A percentile compares a stretch with the other conserved stretches of the same genome.
Evolutionary conservation across 2,113 vertebrate species (phyloP).

Genomic region (Paradoxurus hermaphroditus): DNA sequence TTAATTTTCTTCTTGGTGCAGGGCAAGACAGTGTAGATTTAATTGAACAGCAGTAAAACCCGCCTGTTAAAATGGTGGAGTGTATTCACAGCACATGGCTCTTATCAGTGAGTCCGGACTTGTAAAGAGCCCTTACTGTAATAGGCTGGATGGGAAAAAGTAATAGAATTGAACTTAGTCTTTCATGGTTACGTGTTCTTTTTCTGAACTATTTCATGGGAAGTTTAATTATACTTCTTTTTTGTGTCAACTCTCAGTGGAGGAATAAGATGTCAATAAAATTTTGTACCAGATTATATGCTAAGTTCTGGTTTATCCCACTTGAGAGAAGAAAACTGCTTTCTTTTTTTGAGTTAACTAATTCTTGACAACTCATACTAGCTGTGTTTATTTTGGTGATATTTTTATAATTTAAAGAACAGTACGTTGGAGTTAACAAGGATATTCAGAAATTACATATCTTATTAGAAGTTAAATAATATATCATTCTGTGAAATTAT

Average conservation of each 20-base stretch:
- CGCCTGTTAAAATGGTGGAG: not conserved
- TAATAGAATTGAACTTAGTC: not conserved
- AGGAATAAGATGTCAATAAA: not conserved
- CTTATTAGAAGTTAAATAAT: conserved; percentile 29
- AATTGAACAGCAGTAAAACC: not conserved
- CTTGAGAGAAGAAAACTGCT: not conserved
- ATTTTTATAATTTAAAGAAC: conserved; percentile 20
- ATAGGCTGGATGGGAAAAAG: not conserved
- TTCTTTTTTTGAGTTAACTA: not conserved
- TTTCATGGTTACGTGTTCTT: conserved; percentile 10
- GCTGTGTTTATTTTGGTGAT: not conserved
- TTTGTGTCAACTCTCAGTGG: conserved; percentile 13
- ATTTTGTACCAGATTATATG: not conserved
- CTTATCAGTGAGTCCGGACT: not conserved
- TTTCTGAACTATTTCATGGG: not conserved
- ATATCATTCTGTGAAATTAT: not conserved
- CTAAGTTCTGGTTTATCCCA: conserved; percentile 8
- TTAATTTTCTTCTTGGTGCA: not conserved
- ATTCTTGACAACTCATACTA: not conserved
- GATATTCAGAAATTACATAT: not conserved
- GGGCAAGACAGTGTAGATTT: not conserved
- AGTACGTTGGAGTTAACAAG: not conserved
- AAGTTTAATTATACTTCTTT: conserved; percentile 24
- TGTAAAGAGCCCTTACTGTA: not conserved
- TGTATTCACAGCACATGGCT: not conserved